Conservation (phyloP, 1,140 invertebrate species). For the Penaeus japonicus region DNA sequence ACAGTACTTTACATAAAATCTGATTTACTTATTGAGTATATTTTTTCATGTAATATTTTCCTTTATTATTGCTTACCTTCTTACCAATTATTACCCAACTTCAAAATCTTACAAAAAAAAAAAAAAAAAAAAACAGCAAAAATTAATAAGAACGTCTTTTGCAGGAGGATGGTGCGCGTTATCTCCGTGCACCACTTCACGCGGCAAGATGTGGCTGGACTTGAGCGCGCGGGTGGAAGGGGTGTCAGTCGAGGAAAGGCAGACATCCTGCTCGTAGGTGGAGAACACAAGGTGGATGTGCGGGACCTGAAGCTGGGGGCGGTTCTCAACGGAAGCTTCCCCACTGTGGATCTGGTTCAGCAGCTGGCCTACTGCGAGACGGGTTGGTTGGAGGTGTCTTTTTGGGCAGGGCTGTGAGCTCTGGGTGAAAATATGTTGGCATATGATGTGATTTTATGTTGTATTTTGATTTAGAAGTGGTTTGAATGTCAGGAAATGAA, state of each 20-base stretch:
- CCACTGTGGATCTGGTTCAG: slow-evolving; percentile 72
- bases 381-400: slow-evolving; percentile 63
- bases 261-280: slow-evolving; percentile 67
- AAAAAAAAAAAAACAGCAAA: too few species aligned
- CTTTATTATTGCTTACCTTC: too few species aligned
- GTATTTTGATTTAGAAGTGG: background rate
- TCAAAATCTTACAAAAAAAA: too few species aligned
- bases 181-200: slow-evolving; percentile 76
- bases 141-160: too few species aligned
- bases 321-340: slow-evolving; percentile 69
- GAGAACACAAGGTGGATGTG: slow-evolving; percentile 73
- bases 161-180: slow-evolving; percentile 71
- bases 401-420: too few species aligned
- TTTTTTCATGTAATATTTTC: too few species aligned
- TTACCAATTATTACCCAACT: too few species aligned
- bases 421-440: background rate
- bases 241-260: slow-evolving; percentile 58
- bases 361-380: slow-evolving; percentile 70
- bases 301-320: slow-evolving; percentile 67
- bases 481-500: background rate
- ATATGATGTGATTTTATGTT: background rate
- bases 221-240: slow-evolving; percentile 72
- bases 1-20: too few species aligned
- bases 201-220: slow-evolving; percentile 72
- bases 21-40: too few species aligned